phyloP scores from a whole-genome alignment of 2,797 vertebrate species.

The Chlorospingus flavigularis region DNA sequence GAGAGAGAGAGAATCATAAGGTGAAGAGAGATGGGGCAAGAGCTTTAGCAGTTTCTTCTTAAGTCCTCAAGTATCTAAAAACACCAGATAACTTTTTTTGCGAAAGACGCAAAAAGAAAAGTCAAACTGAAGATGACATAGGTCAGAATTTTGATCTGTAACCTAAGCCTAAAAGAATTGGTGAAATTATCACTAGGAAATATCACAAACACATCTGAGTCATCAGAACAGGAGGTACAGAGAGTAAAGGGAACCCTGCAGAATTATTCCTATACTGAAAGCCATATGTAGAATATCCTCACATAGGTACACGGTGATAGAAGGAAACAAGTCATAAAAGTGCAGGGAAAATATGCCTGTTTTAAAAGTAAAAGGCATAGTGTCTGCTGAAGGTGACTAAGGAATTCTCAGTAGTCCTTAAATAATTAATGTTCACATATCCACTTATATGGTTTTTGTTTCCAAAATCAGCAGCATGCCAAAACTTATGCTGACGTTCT shows the following conservation, averaged over 20 bases:
- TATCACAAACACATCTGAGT: background rate
- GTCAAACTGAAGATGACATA: background rate
- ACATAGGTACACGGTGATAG: background rate
- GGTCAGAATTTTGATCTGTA: background rate
- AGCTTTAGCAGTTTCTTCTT: background rate
- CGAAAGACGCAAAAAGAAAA: background rate
- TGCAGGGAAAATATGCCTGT: background rate
- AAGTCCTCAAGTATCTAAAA: background rate
- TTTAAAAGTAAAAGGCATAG: background rate
- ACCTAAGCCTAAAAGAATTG: accelerated
- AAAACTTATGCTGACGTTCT: background rate
- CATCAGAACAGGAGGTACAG: background rate
- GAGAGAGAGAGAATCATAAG: background rate
- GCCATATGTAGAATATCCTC: background rate
- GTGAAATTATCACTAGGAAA: background rate
- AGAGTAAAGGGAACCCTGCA: background rate
- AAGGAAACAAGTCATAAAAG: background rate
- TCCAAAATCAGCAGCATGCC: background rate
- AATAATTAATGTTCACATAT: background rate
- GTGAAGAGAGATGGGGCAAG: background rate
- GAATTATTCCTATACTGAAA: background rate
- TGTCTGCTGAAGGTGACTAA: background rate
- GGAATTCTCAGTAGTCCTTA: background rate
- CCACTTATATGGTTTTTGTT: accelerated
- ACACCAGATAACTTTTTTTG: background rate